Percentiles rank a stretch among this genome's conserved stretches.
Conservation (phyloP, 2,797 vertebrate species). For the Malacoctenus gilli region DNA sequence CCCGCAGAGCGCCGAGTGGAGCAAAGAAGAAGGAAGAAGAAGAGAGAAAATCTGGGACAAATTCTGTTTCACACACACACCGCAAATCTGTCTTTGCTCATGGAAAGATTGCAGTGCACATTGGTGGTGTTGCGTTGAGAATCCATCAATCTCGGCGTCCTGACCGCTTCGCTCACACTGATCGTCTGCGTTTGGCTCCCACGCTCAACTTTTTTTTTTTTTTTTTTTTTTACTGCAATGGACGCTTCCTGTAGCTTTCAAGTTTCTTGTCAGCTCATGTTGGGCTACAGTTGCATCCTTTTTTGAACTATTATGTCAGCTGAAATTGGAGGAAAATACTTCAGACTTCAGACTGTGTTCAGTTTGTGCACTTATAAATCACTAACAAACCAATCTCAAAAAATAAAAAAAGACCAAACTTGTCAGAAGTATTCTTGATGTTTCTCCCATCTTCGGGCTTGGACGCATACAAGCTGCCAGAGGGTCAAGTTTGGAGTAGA, state of each 20-base stretch:
- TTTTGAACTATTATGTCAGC: slow-evolving; percentile 24
- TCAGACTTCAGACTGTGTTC: slow-evolving; percentile 5
- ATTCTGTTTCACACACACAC: slow-evolving; percentile 68
- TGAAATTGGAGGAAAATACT: slow-evolving; percentile 9
- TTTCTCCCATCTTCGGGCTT: slow-evolving; percentile 57
- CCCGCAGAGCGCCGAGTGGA: slow-evolving; percentile 61
- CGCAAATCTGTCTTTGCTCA: slow-evolving; percentile 74
- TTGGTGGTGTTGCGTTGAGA: slow-evolving; percentile 56
- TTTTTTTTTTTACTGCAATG: slow-evolving; percentile 5
- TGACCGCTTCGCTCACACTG: slow-evolving; percentile 54
- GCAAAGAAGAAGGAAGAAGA: slow-evolving; percentile 60
- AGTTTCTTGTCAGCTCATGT: slow-evolving; percentile 31
- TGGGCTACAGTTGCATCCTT: slow-evolving; percentile 41
- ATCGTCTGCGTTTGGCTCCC: slow-evolving; percentile 63
- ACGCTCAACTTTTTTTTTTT: slow-evolving; percentile 56
- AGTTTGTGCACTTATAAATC: slow-evolving; percentile 32
- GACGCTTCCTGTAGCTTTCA: slow-evolving; percentile 17
- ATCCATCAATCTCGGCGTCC: slow-evolving; percentile 65
- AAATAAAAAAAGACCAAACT: too few species aligned
- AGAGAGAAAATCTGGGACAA: slow-evolving; percentile 74
- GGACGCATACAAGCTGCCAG: slow-evolving; percentile 26
- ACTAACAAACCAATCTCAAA: slow-evolving; percentile 18
- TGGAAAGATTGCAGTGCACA: slow-evolving; percentile 69
- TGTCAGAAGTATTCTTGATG: slow-evolving; percentile 45
- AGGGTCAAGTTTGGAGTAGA: slow-evolving; percentile 70